These are phyloP conservation scores for Conopomorpha cramerella DNA, from an alignment of 1,140 invertebrate species.

Conservation along the genomic window DNA sequence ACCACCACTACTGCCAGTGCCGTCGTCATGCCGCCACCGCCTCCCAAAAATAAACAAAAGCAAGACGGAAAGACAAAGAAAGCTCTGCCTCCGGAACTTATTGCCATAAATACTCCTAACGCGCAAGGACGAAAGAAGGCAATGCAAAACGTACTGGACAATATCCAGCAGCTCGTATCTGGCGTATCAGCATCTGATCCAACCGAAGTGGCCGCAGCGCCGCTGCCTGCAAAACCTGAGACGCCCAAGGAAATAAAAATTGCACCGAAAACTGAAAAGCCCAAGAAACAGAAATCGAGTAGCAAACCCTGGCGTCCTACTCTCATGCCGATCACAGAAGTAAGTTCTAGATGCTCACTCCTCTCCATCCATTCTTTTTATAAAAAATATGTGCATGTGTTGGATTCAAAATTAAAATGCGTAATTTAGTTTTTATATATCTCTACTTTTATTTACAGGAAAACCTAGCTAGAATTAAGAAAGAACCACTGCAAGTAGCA, in stretches of 20 bases:
- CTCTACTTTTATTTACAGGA: conserved; percentile 23
- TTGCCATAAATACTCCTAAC: conserved; percentile 51
- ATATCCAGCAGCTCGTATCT: conserved; percentile 53
- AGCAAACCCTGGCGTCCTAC: conserved; percentile 70
- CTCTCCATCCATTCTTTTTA: too few relatives aligned
- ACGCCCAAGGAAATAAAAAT: conserved; percentile 7
- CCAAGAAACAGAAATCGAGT: conserved; percentile 54
- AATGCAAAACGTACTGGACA: conserved; percentile 53
- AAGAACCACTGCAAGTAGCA: conserved; percentile 57
- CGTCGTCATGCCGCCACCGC: conserved; percentile 40
- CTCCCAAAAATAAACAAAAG: conserved; percentile 20
- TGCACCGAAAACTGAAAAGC: conserved; percentile 24
- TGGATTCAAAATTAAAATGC: too few relatives aligned
- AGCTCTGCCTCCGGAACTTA: conserved; percentile 46
- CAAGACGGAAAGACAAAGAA: conserved; percentile 33
- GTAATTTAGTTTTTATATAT: conserved; percentile 8
- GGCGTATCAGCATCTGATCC: conserved; percentile 44
- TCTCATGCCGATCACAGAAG: conserved; percentile 66
- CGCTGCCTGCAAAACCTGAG: conserved; percentile 11
- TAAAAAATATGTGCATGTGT: too few relatives aligned
- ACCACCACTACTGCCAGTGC: too few relatives aligned
- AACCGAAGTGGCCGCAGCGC: conserved; percentile 31
- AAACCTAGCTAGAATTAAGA: conserved; percentile 37
- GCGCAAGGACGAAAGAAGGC: conserved; percentile 47
- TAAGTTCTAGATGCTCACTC: too few relatives aligned